Evolutionary conservation across 2,113 vertebrate species (phyloP).

Genomic region (Paramisgurnus dabryanus): DNA sequence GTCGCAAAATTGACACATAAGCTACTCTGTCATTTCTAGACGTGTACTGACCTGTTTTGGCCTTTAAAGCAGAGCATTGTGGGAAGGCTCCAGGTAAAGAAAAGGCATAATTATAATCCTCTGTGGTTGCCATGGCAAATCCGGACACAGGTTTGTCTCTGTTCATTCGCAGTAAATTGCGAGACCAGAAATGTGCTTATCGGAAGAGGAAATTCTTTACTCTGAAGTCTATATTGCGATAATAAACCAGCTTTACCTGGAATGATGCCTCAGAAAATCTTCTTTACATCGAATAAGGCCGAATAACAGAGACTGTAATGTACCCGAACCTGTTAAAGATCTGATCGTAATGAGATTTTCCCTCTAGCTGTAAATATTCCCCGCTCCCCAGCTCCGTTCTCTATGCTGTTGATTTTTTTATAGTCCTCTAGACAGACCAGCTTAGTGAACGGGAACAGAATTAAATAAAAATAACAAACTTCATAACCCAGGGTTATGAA

Average conservation of each 20-base stretch:
- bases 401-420: neutral
- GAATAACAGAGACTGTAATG: neutral
- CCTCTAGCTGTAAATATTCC: conserved; percentile 16
- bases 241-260: neutral
- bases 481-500: no score
- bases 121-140: conserved; percentile 26
- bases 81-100: conserved; percentile 17
- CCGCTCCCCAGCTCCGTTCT: neutral
- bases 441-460: neutral
- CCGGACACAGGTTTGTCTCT: neutral
- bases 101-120: conserved; percentile 25
- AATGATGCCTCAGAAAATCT: neutral
- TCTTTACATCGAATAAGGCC: neutral
- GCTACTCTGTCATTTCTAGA: conserved; percentile 5
- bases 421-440: neutral
- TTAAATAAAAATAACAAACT: neutral
- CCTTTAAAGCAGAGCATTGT: conserved; percentile 23
- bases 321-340: conserved; percentile 2
- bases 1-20: neutral
- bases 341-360: conserved; percentile 25
- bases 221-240: neutral
- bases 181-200: neutral
- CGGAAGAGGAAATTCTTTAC: neutral
- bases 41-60: neutral
- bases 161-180: conserved; percentile 7